phyloP scores from a whole-genome alignment of 2,113 vertebrate genomes.

The Labrus mixtus region DNA sequence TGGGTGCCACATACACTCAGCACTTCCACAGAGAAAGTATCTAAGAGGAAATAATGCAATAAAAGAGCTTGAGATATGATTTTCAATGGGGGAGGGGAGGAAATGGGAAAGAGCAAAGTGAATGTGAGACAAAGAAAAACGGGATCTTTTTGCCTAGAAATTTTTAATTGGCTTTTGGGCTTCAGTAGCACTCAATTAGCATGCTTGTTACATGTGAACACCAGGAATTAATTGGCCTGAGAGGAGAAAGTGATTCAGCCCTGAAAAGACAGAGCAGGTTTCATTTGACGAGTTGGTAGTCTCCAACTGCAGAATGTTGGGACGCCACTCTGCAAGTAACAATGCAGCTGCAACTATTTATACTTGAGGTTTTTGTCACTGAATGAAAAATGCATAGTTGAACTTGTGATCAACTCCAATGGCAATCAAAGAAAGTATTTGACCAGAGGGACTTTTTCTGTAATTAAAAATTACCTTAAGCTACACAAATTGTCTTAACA shows the following conservation, averaged over 20 bases:
- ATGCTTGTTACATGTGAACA: conserved; percentile 76
- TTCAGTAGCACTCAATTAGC: conserved; percentile 78
- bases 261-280: conserved; percentile 51
- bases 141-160: conserved; percentile 37
- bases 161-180: conserved; percentile 80
- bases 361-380: background rate
- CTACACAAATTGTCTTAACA: conserved; percentile 1
- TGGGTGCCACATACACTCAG: conserved; percentile 30
- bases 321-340: conserved; percentile 58
- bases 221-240: conserved; percentile 76
- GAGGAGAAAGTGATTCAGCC: conserved; percentile 52
- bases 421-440: conserved; percentile 40
- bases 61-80: conserved; percentile 27
- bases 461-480: conserved; percentile 31
- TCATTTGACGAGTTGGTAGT: conserved; percentile 61
- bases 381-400: background rate
- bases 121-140: conserved; percentile 55
- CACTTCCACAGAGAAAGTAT: conserved; percentile 27
- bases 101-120: conserved; percentile 16
- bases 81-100: conserved; percentile 12
- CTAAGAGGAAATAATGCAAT: conserved; percentile 16
- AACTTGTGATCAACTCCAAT: conserved; percentile 28
- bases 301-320: conserved; percentile 49
- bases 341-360: background rate
- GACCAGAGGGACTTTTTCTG: conserved; percentile 7